Base-by-base conservation (phyloP, 2,113 vertebrate genomes). In the Paramormyrops kingsleyae region DNA sequence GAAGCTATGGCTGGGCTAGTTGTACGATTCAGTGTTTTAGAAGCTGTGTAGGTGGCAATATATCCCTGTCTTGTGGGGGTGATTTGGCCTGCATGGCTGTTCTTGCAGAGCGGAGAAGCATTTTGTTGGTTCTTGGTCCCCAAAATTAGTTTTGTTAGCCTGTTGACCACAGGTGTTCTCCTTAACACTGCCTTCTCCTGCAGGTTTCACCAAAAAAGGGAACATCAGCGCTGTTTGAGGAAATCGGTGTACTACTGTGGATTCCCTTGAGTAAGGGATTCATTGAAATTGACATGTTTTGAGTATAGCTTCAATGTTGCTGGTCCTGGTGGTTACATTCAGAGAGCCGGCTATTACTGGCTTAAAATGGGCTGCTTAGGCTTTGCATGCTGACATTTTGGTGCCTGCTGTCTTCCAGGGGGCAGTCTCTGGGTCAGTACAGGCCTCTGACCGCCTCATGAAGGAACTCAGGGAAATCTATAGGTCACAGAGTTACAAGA, bases 381-480 rank as follows among this genome's bases (percentile, higher is more conserved):
- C 4, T 80, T 39, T 80, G 35, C 7, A 1, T 84, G 44, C 83
- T 84, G 83, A 87, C 49, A n/a, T 85, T 59, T 74, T 19, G 50
- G 19, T 83, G 27, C 52, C 44, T 91, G 89, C 90, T 1, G 10
- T 80, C 13, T 80, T 80, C 31, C 93, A 99, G 99, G 98, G 98
- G 92, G 98, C 98, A 0, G 98, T 99, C 90, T 99, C 98, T 90
- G 98, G 98, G 90, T 99, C 98, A 19, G 98, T 99, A 88, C 99
- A 99, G 94, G 99, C 99, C 87, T 99, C 99, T 88, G 99, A 99
- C 94, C 97, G 99, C 92, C 97, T 99, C 90, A 99, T 99, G 98
- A 99, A 99, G 97, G 99, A 99, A 95, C 97, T 99, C 93, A 95
- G 98, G 95, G 99, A 99, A 95, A 99, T 99, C 95, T 99, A 99